These are phyloP conservation scores for Deilephila porcellus DNA, from an alignment of 2,888 invertebrate species.

Conservation along the genomic window DNA sequence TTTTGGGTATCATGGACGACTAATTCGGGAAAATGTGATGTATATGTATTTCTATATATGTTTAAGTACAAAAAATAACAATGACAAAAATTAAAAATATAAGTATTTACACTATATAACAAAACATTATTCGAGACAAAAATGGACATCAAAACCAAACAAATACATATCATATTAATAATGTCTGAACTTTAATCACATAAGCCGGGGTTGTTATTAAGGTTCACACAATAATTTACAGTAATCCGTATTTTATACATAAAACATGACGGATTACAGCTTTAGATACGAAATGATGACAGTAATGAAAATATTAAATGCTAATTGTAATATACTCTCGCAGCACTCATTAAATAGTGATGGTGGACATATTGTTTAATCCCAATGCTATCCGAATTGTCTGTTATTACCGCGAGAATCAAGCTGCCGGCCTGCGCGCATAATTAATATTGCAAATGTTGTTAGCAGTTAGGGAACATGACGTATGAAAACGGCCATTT, in stretches of 20 bases:
- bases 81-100: too few species aligned
- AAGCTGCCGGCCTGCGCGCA: slow-evolving; percentile 60
- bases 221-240: neutral
- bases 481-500: slow-evolving; percentile 25
- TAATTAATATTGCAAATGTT: slow-evolving; percentile 83
- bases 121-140: too few species aligned
- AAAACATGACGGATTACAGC: slow-evolving; percentile 4
- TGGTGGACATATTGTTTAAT: slow-evolving; percentile 69
- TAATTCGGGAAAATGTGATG: neutral
- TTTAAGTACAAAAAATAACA: neutral
- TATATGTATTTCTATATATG: neutral
- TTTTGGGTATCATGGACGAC: slow-evolving; percentile 43
- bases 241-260: neutral
- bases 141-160: too few species aligned
- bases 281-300: slow-evolving; percentile 32
- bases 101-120: too few species aligned
- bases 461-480: slow-evolving; percentile 69
- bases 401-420: slow-evolving; percentile 71
- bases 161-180: too few species aligned
- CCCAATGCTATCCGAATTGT: slow-evolving; percentile 64
- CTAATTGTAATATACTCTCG: slow-evolving; percentile 49
- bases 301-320: slow-evolving; percentile 49
- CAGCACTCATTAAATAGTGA: slow-evolving; percentile 69
- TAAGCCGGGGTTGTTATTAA: neutral
- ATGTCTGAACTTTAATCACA: neutral